These are phyloP conservation scores for Heterotis niloticus DNA, from an alignment of 2,113 vertebrate genomes.

Conservation along the genomic window DNA sequence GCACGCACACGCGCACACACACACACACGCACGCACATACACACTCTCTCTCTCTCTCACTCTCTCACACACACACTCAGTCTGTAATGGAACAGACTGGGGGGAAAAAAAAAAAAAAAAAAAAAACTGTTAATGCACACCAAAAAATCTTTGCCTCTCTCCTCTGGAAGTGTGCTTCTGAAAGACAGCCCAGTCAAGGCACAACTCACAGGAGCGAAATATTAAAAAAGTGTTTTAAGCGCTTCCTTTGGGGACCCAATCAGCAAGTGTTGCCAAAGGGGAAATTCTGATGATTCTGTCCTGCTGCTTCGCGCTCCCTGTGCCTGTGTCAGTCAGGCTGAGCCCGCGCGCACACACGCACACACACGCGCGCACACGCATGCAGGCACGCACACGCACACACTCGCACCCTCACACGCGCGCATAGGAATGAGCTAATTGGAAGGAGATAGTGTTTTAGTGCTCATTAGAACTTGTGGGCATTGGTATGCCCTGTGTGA, in stretches of 20 bases:
- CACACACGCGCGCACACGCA: no score
- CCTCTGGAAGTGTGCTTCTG: constrained; percentile 33
- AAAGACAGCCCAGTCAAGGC: constrained; percentile 56
- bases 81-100: constrained; percentile 37
- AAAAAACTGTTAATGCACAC: constrained; percentile 29
- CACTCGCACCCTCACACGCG: no score
- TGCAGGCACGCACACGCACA: no score
- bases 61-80: constrained; percentile 21
- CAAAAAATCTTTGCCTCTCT: constrained; percentile 31
- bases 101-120: no score
- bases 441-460: constrained; percentile 76
- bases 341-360: constrained; percentile 46
- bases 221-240: constrained; percentile 68
- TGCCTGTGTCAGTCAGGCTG: constrained; percentile 63
- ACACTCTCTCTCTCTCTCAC: constrained; percentile 58
- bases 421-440: constrained; percentile 68
- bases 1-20: constrained; percentile 57
- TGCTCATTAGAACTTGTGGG: constrained; percentile 76
- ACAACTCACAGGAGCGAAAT: constrained; percentile 62
- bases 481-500: constrained; percentile 72
- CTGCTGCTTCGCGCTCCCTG: constrained; percentile 41
- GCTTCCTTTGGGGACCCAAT: constrained; percentile 72
- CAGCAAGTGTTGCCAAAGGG: constrained; percentile 80
- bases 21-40: constrained; percentile 52
- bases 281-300: constrained; percentile 70